Conservation (phyloP, 2,888 invertebrate genomes). For the Theodoxus fluviatilis region DNA sequence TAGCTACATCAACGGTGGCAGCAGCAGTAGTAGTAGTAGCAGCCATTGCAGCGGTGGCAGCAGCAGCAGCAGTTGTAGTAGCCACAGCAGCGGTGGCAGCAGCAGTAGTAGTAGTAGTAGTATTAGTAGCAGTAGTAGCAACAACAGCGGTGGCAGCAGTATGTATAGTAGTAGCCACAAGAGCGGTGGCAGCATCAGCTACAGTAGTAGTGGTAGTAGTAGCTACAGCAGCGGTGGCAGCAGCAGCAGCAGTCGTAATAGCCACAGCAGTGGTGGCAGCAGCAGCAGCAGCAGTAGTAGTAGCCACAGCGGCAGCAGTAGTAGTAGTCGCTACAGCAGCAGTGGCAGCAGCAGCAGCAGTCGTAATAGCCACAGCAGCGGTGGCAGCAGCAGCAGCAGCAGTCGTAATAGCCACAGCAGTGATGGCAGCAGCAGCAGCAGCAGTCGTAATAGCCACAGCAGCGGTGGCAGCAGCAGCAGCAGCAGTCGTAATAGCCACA, state of each 20-base stretch:
- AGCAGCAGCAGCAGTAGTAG: conserved; percentile 18
- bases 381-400: conserved; percentile 19
- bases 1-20: too few species aligned
- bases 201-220: conserved; percentile 21
- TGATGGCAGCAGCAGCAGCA: conserved; percentile 10
- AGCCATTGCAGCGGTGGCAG: too few species aligned
- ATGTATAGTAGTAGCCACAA: too few species aligned
- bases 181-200: too few species aligned
- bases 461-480: background rate
- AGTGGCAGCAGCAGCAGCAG: conserved; percentile 6
- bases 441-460: conserved; percentile 13
- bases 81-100: too few species aligned
- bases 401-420: conserved; percentile 14
- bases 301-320: background rate
- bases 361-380: background rate
- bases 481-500: background rate
- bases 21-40: too few species aligned
- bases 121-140: too few species aligned
- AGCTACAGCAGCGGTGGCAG: conserved; percentile 9
- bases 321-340: conserved; percentile 6
- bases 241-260: conserved; percentile 12
- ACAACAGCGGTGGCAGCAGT: too few species aligned
- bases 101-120: too few species aligned
- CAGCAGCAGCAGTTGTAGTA: too few species aligned
- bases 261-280: conserved; percentile 8